Base-by-base conservation (phyloP, 2,113 vertebrate species). In the Pluvialis apricaria region DNA sequence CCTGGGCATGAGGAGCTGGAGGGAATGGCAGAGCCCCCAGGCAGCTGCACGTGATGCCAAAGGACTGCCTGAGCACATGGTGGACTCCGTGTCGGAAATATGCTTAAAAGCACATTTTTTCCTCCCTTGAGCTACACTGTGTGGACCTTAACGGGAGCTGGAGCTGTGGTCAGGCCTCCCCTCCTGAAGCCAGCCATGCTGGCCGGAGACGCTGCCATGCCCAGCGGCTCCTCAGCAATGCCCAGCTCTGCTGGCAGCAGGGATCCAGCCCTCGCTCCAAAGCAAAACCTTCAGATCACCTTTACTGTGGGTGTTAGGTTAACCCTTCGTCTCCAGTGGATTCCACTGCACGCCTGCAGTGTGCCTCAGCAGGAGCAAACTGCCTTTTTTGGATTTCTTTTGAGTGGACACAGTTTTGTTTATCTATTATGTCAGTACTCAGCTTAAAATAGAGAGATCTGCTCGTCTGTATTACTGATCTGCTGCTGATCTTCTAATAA, bases 301-400 rank as follows among this genome's bases (percentile, higher is more conserved):
- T 40, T 54, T 32, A 21, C 26, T 54, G 24, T 0, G 1, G 18
- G 14, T 2, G 1, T 26, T 20, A 71, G 15, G 26, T 32, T 45
- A 91, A 61, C 57, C 16, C 36, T 66, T 66, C 5, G 3, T 31
- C 38, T 49, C 40, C 72, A 47, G 42, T 6, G 32, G 17, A 61
- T 32, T 73, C 29, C 47, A 32, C 11, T 5, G 42, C 34, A 13
- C 24, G 24, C 10, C 38, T 81, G 72, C 28, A 47, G 20, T 11
- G 36, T 28, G 38, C 29, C 51, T 84, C 64, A 82, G 69, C 36
- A 71, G 55, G 28, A 71, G 51, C 8, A 47, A 73, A 19, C 25
- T 40, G 20, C 17, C 4, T 15, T 32, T 24, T 26, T 16, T 9
- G 57, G 20, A 20, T 60, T 51, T 29, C 25, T 25, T 34, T 36